phyloP scores from a whole-genome alignment of 2,113 vertebrate species.

The Sander vitreus region DNA sequence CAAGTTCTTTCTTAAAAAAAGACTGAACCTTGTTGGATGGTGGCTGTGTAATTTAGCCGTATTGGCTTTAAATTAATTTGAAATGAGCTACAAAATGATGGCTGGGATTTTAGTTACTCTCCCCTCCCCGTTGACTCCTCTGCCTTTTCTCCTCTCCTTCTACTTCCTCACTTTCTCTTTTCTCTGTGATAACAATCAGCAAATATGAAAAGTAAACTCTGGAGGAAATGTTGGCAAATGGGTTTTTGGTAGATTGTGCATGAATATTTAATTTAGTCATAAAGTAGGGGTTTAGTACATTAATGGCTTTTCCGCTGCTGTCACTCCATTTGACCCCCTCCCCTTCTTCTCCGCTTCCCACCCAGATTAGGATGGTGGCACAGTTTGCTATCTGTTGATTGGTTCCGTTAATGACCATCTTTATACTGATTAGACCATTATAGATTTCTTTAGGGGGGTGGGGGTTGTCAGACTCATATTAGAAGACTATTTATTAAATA shows the following conservation, averaged over 20 bases:
- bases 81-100: constrained; percentile 82
- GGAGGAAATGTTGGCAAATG: constrained; percentile 83
- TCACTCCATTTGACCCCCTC: constrained; percentile 58
- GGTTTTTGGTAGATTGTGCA: constrained; percentile 81
- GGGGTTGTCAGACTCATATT: constrained; percentile 56
- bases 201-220: constrained; percentile 86
- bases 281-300: constrained; percentile 80
- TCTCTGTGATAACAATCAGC: constrained; percentile 79
- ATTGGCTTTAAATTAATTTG: constrained; percentile 81
- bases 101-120: constrained; percentile 63
- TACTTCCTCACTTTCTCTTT: constrained; percentile 30
- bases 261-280: constrained; percentile 86
- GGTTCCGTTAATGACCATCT: constrained; percentile 78
- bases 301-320: constrained; percentile 70
- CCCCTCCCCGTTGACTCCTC: neutral
- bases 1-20: constrained; percentile 38
- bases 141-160: constrained; percentile 18
- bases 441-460: constrained; percentile 45
- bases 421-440: constrained; percentile 74
- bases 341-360: constrained; percentile 1
- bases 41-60: constrained; percentile 74
- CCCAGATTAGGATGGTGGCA: constrained; percentile 54
- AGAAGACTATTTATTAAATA: constrained; percentile 57
- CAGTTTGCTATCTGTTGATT: constrained; percentile 65
- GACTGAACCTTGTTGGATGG: constrained; percentile 30